A percentile compares a stretch with the other conserved stretches of the same genome.
These are phyloP conservation scores for Dufourea novaeangliae DNA, from an alignment of 1,140 invertebrate species.

Conservation along the genomic window DNA sequence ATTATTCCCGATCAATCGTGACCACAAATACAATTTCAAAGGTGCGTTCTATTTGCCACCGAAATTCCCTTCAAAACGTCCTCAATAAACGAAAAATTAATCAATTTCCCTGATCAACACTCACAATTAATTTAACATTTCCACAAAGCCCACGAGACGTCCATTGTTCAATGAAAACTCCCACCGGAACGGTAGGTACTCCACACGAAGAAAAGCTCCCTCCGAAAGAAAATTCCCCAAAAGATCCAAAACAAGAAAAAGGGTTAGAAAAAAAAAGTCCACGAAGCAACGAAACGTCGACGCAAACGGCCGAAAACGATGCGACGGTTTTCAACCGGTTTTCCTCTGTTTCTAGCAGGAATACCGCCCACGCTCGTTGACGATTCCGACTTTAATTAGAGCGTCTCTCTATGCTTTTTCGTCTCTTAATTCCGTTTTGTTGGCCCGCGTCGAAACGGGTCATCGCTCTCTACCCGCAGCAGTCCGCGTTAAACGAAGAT, in stretches of 20 bases:
- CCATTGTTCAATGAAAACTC: neutral
- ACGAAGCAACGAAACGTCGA: neutral
- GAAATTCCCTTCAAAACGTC: too few species aligned
- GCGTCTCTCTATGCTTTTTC: constrained; percentile 15
- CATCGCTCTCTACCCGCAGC: too few species aligned
- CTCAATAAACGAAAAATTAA: too few species aligned
- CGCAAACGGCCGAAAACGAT: constrained; percentile 4
- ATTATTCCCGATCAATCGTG: too few species aligned
- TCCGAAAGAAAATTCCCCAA: too few species aligned
- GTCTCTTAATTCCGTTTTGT: constrained; percentile 27
- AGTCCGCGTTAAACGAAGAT: constrained; percentile 23
- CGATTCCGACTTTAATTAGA: constrained; percentile 42
- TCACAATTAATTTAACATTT: too few species aligned
- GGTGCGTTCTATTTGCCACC: too few species aligned
- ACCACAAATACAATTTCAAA: too few species aligned
- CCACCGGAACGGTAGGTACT: neutral
- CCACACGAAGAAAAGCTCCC: neutral
- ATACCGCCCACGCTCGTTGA: constrained; percentile 1
- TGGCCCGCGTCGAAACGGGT: neutral
- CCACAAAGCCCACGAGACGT: neutral
- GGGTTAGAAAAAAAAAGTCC: neutral
- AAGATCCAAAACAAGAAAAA: neutral
- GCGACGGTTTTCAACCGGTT: neutral
- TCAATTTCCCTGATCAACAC: too few species aligned
- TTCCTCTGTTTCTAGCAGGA: neutral